Base-by-base conservation (phyloP, 2,113 vertebrate genomes). In the Megalops atlanticus region DNA sequence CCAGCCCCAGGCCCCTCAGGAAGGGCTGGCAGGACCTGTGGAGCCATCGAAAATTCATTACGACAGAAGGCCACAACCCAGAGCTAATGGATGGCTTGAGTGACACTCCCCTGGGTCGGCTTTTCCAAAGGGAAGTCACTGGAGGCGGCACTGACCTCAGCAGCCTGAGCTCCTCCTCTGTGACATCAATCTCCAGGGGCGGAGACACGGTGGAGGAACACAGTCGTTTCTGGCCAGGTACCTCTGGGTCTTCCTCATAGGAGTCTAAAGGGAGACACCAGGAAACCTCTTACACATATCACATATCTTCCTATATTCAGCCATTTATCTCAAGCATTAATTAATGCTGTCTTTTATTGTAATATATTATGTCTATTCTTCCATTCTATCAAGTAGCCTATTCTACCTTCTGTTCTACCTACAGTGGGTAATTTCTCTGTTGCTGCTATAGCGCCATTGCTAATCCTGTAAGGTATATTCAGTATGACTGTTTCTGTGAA, bases 141-240 rank as follows among this genome's bases (percentile, higher is more conserved):
- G 31, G 0, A 14, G 7, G 18, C 21, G 39, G 76, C 80, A 89
- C 92, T 93, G 80, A 97, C 98, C 95, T 72, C 27, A 99, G 91
- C 47, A 99, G 89, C 88, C 97, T 92, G 40, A 93, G 91, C 80
- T 99, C 97, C 64, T 97, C 96, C 84, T 97, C 95, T 0, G 96
- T 95, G 71, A 98, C 87, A 49, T 89, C 88, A 86, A 99, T 92
- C 84, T 96, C 93, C 68, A 99, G 85, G 11, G 98, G 96, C 3
- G 98, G 98, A 38, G 87, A 90, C 80, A 99, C 87, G 40, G 78
- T 94, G 33, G 97, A 98, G 14, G 96, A 94, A 80, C 95, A 91
- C 76, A 99, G 86, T 79, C 92, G 95, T 87, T 91, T 97, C 89
- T 94, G 94, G 69, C 93, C 94, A 47, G 86, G 84, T 41, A 84